Percentiles rank a stretch among this genome's conserved stretches.
phyloP scores from a whole-genome alignment of 1,140 invertebrate species.

The Pomacea maculata region DNA sequence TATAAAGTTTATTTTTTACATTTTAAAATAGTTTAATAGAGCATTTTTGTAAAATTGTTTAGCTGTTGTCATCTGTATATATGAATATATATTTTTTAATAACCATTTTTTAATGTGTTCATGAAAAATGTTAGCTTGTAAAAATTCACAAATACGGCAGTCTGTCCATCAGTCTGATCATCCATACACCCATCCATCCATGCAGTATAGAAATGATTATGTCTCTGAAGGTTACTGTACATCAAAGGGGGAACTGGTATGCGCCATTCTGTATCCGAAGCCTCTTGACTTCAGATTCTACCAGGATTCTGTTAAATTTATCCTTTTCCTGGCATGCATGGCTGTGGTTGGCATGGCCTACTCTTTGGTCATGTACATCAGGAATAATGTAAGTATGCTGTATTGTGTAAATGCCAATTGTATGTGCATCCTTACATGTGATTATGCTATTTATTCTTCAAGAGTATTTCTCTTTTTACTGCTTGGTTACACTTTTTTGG shows the following conservation, averaged over 20 bases:
- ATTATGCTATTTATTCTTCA: too few species aligned
- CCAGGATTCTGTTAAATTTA: slow-evolving; percentile 89
- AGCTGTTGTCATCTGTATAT: too few species aligned
- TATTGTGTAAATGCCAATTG: too few species aligned
- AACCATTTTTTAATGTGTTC: too few species aligned
- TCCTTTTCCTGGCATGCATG: slow-evolving; percentile 82
- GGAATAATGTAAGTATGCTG: slow-evolving; percentile 33
- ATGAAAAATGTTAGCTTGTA: too few species aligned
- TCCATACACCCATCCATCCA: not conserved
- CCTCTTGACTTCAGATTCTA: slow-evolving; percentile 93
- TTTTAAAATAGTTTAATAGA: not conserved
- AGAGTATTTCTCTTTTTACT: too few species aligned
- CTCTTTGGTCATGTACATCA: slow-evolving; percentile 73
- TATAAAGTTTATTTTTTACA: not conserved
- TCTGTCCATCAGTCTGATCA: not conserved
- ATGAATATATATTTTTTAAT: too few species aligned
- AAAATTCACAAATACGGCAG: too few species aligned
- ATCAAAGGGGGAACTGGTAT: slow-evolving; percentile 87
- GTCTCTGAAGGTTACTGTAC: slow-evolving; percentile 79
- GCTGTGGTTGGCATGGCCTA: slow-evolving; percentile 84
- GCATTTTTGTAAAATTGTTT: too few species aligned
- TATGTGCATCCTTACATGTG: too few species aligned
- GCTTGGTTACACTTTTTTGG: too few species aligned
- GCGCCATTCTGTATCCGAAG: slow-evolving; percentile 92
- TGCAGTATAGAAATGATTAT: not conserved